Conservation (phyloP, 2,888 invertebrate genomes). For the Meiosimyza decipiens region DNA sequence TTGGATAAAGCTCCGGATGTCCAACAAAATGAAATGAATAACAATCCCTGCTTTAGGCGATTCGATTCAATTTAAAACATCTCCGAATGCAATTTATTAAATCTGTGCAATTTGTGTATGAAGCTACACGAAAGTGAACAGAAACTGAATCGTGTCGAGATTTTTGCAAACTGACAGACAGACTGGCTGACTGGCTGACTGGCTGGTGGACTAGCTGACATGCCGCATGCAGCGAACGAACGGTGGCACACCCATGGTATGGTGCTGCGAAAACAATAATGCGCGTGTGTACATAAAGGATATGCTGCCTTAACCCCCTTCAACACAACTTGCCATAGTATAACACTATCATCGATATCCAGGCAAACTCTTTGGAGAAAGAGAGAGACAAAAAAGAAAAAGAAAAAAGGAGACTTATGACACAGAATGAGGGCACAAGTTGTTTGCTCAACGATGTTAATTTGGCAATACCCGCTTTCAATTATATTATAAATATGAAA, state of each 20-base stretch:
- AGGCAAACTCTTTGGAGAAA: not conserved
- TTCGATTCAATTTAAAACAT: constrained; percentile 63
- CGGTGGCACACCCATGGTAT: not conserved
- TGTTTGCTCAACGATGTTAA: constrained; percentile 63
- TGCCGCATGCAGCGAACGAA: not conserved
- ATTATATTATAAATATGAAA: constrained; percentile 66
- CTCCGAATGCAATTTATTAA: constrained; percentile 65
- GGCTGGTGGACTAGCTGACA: too few relatives aligned
- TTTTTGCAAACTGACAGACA: too few relatives aligned
- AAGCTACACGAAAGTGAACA: too few relatives aligned
- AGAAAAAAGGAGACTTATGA: not conserved
- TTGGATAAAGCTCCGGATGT: not conserved
- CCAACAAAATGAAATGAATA: constrained; percentile 38
- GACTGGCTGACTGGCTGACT: too few relatives aligned
- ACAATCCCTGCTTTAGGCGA: constrained; percentile 45
- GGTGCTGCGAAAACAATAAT: constrained; percentile 10
- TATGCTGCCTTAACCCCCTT: constrained; percentile 26
- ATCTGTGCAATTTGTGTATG: constrained; percentile 51
- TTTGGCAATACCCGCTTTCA: constrained; percentile 66
- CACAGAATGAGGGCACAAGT: constrained; percentile 18
- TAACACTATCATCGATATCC: not conserved
- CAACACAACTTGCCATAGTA: not conserved
- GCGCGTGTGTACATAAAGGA: constrained; percentile 37
- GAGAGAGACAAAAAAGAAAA: not conserved
- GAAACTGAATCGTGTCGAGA: too few relatives aligned